Percentiles rank a stretch among this genome's conserved stretches.
These are phyloP conservation scores for Cryptophagus acutangulus DNA, from an alignment of 2,888 invertebrate genomes.

Conservation along the genomic window DNA sequence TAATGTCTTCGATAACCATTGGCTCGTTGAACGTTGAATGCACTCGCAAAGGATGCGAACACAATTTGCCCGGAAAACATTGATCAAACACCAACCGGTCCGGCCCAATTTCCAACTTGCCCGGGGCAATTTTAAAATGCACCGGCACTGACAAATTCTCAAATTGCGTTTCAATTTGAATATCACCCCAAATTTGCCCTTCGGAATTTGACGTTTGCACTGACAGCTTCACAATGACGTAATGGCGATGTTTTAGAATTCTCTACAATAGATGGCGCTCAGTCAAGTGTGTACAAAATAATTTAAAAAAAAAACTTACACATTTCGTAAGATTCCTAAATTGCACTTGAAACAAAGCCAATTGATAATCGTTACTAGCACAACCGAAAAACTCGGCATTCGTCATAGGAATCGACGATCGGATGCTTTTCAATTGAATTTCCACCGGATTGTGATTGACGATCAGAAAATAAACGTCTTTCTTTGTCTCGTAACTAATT, in stretches of 20 bases:
- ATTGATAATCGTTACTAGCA: slow-evolving; percentile 47
- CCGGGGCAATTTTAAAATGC: slow-evolving; percentile 68
- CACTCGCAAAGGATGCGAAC: slow-evolving; percentile 70
- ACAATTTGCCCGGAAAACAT: slow-evolving; percentile 81
- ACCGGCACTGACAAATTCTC: slow-evolving; percentile 68
- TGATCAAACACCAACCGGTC: slow-evolving; percentile 66
- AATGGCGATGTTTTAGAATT: slow-evolving; percentile 52
- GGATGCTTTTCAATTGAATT: slow-evolving; percentile 58
- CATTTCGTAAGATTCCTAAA: slow-evolving; percentile 43
- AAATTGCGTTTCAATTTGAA: slow-evolving; percentile 67
- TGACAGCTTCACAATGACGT: slow-evolving; percentile 67
- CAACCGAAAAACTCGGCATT: slow-evolving; percentile 60
- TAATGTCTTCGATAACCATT: slow-evolving; percentile 69
- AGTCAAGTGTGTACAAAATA: not conserved
- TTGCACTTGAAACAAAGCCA: slow-evolving; percentile 42
- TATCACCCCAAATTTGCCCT: slow-evolving; percentile 62
- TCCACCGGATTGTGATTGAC: slow-evolving; percentile 72
- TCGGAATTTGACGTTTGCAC: slow-evolving; percentile 65
- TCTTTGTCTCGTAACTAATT: slow-evolving; percentile 59
- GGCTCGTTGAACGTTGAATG: slow-evolving; percentile 75
- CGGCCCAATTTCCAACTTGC: slow-evolving; percentile 64
- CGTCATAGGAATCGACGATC: slow-evolving; percentile 56
- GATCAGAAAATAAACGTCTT: slow-evolving; percentile 66
- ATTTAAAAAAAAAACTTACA: slow-evolving; percentile 27
- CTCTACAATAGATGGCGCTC: not conserved